Conservation (phyloP, 2,888 invertebrate genomes). For the Gryllus longicercus region DNA sequence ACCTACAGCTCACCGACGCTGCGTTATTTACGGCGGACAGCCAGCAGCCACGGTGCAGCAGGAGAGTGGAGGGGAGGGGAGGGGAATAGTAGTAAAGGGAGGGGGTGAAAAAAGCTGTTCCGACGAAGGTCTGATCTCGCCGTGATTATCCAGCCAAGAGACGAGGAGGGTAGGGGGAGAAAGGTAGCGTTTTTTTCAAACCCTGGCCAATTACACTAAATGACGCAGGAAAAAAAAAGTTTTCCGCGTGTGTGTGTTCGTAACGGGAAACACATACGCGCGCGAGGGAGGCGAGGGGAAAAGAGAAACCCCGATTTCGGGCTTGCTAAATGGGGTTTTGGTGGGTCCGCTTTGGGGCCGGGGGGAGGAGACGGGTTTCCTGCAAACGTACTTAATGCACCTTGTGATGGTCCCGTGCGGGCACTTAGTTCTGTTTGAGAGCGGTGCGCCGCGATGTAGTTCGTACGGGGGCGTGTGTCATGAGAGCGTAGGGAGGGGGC, state of each 20-base stretch:
- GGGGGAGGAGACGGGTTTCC: neutral
- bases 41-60: neutral
- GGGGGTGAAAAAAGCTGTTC: neutral
- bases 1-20: slow-evolving; percentile 20
- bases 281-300: neutral
- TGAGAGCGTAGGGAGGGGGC: neutral
- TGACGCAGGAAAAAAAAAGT: neutral
- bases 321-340: slow-evolving; percentile 10
- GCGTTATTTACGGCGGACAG: neutral
- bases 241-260: neutral
- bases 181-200: neutral
- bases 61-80: neutral
- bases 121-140: neutral
- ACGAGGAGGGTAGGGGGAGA: neutral
- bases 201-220: slow-evolving; percentile 17
- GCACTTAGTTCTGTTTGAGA: neutral
- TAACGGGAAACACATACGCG: no score
- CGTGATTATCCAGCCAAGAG: neutral
- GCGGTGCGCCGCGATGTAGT: neutral
- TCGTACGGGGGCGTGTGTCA: neutral
- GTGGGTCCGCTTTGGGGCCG: neutral
- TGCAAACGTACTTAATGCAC: slow-evolving; percentile 11
- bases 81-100: neutral
- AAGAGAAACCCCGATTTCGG: neutral
- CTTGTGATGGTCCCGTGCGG: slow-evolving; percentile 3